Conservation (phyloP, 2,797 vertebrate species). For the Pantherophis alleghaniensis region DNA sequence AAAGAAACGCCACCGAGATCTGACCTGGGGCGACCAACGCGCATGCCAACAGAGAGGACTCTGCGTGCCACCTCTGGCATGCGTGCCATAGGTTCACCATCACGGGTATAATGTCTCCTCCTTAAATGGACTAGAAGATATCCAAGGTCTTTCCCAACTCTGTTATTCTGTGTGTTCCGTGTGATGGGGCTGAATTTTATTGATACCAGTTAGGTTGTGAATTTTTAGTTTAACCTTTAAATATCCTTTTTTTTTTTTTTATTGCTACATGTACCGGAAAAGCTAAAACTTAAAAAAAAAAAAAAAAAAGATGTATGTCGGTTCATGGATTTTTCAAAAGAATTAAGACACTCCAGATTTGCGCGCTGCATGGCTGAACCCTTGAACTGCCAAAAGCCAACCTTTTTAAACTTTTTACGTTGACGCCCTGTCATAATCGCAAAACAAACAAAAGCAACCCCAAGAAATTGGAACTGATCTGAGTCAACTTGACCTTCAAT, state of each 20-base stretch:
- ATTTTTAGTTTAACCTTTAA: background rate
- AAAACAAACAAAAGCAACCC: background rate
- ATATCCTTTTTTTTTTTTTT: too few relatives aligned
- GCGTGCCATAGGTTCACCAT: too few relatives aligned
- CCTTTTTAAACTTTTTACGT: background rate
- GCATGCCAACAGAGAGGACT: too few relatives aligned
- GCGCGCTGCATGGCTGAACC: too few relatives aligned
- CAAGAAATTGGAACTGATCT: background rate
- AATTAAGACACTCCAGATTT: background rate
- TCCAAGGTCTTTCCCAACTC: background rate
- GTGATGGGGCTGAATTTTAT: background rate
- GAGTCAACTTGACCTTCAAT: background rate
- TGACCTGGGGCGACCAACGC: too few relatives aligned
- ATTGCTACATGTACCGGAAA: background rate
- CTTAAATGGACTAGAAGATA: background rate
- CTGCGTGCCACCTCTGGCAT: too few relatives aligned
- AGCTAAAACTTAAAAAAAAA: background rate
- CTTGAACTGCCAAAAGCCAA: background rate
- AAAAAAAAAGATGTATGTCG: background rate
- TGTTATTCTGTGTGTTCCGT: background rate
- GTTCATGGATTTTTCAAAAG: background rate
- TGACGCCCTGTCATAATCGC: background rate
- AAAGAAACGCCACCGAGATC: too few relatives aligned
- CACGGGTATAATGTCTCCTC: background rate
- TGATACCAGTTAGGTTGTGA: background rate